Evolutionary conservation across 2,797 vertebrate species (phyloP).

Genomic region (Squalus acanthias): DNA sequence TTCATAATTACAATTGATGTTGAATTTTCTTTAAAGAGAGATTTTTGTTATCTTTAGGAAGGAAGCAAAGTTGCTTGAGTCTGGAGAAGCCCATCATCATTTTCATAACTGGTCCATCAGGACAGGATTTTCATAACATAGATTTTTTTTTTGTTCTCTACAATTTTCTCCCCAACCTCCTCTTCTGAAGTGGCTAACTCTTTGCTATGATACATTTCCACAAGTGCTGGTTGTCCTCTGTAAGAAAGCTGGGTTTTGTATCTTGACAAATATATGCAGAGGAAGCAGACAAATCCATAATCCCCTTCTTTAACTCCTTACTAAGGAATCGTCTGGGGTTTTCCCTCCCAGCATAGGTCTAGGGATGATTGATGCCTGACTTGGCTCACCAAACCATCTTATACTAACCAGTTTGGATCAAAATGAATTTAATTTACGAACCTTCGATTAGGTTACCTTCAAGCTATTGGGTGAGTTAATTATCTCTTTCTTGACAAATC

Average conservation of each 20-base stretch:
- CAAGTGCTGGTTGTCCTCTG: not conserved
- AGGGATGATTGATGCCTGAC: too few species aligned
- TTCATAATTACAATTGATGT: not conserved
- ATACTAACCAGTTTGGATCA: not conserved
- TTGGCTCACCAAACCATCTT: not conserved
- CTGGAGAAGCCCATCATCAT: not conserved
- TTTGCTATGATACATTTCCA: not conserved
- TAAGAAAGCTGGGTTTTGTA: not conserved
- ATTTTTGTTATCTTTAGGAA: not conserved
- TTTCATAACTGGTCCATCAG: not conserved
- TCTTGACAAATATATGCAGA: not conserved
- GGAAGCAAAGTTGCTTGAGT: not conserved
- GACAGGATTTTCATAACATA: not conserved
- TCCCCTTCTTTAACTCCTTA: not conserved
- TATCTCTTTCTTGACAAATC: not conserved
- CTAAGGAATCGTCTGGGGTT: too few species aligned
- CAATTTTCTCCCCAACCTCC: not conserved
- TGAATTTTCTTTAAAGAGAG: not conserved
- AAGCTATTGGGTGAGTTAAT: not conserved
- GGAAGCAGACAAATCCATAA: not conserved
- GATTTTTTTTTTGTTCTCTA: not conserved
- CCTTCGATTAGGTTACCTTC: not conserved
- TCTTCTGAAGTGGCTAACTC: not conserved
- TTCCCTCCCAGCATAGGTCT: too few species aligned
- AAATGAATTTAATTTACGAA: not conserved